Base-by-base conservation (phyloP, 2,113 vertebrate species). In the Donacobius atricapilla region DNA sequence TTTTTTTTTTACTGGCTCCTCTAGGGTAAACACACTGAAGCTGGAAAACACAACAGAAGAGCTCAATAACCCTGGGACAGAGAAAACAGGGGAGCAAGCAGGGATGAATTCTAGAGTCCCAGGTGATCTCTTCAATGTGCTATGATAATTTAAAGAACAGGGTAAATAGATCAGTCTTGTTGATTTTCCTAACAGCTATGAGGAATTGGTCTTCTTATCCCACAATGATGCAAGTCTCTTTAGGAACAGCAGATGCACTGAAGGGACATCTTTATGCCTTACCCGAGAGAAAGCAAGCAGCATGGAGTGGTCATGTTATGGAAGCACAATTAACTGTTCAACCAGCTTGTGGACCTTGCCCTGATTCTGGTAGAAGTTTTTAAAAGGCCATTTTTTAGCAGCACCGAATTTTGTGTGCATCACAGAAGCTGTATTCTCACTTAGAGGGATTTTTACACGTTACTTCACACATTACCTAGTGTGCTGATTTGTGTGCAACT, bases 121-220 rank as follows among this genome's bases (percentile, higher is more conserved):
- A 50, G 23, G 9, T 66, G 35, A 65, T 65, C 23, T 88, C 31
- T 35, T 68, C 23, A 21, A 30, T 0, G 0, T 30, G 13, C 28
- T 30, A 11, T 5, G 9, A 15, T 9, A 63, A 42, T 71, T 84
- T 60, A 57, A 91, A 83, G 31, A 83, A 40, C 8, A 9, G 4
- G 4, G 3, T 35, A 48, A 87, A 9, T 6, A 50, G 42, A 63
- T 12, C 1, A 3, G 14, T n/a, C 35, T 66, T 22, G 20, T 39
- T 51, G 30, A 44, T n/a, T 50, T 69, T 83, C 33, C 48, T 61
- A 7, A 15, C 12, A 37, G 3, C 24, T 86, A 2, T 15, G 20
- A 66, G 10, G 16, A 84, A 30, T 1, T 30, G 1, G 0, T 58
- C 3, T 65, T 11, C 21, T 48, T 8, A 15, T 48, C 10, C 27